phyloP scores from a whole-genome alignment of 2,113 vertebrate species.

The Vombatus ursinus region DNA sequence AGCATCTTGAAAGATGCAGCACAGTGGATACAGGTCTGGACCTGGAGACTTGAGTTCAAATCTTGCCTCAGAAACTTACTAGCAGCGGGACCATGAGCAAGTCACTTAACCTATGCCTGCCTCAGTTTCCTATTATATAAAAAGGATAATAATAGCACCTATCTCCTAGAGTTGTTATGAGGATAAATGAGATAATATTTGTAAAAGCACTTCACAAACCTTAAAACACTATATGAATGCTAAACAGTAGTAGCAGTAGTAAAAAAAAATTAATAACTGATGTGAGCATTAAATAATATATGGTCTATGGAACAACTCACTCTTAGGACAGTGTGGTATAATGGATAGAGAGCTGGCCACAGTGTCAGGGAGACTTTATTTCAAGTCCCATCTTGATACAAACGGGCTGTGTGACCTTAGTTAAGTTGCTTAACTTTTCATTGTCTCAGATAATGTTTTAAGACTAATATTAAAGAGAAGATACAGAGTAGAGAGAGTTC shows the following conservation, averaged over 20 bases:
- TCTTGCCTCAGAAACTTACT: neutral
- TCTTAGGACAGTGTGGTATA: neutral
- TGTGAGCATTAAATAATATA: neutral
- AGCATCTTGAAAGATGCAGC: neutral
- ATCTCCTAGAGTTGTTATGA: neutral
- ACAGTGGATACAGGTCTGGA: neutral
- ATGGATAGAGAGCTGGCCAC: neutral
- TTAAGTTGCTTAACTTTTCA: neutral
- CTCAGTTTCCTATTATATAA: neutral
- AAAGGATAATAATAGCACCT: neutral
- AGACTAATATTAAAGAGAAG: neutral
- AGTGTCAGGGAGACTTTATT: neutral
- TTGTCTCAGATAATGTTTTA: neutral
- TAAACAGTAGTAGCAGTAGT: neutral
- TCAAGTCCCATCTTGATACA: neutral
- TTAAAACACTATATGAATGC: neutral
- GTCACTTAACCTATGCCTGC: neutral
- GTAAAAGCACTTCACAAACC: neutral
- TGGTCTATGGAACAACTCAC: neutral
- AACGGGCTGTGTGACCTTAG: neutral
- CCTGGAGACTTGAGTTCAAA: neutral
- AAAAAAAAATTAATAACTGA: neutral
- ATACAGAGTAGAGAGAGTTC: neutral
- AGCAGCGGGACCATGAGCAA: neutral
- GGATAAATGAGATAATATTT: neutral